A percentile compares a stretch with the other conserved stretches of the same genome.
Evolutionary conservation across 2,113 vertebrate species (phyloP).

Genomic region (Tenebrosternarchus preto): DNA sequence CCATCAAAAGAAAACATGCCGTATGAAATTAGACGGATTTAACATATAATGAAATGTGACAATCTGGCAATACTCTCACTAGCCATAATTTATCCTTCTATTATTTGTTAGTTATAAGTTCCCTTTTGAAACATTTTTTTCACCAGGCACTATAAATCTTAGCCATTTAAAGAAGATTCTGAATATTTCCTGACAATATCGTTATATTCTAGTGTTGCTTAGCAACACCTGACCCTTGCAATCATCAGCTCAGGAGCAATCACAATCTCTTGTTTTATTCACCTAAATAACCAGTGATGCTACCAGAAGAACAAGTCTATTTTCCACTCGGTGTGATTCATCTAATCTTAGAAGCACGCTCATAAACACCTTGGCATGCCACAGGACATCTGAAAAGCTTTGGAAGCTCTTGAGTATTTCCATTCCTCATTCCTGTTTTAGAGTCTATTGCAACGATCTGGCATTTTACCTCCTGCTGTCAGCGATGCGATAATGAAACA

Average conservation of each 20-base stretch:
- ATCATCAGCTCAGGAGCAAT: slow-evolving; percentile 19
- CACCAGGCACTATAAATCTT: not conserved
- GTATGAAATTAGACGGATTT: no score
- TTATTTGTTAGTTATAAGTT: not conserved
- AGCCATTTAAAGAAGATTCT: slow-evolving; percentile 1
- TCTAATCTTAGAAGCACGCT: not conserved
- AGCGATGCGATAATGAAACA: not conserved
- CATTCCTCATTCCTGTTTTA: not conserved
- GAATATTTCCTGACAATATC: slow-evolving; percentile 15
- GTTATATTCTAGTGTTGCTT: slow-evolving; percentile 29
- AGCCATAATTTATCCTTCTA: not conserved
- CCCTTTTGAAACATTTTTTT: not conserved
- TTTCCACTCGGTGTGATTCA: not conserved
- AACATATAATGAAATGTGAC: not conserved
- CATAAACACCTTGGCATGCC: not conserved
- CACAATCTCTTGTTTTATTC: slow-evolving; percentile 25
- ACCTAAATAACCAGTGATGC: slow-evolving; percentile 23
- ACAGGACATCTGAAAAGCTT: not conserved
- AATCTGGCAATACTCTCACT: no score
- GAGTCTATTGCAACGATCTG: not conserved
- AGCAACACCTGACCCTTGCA: slow-evolving; percentile 22
- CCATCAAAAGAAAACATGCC: no score
- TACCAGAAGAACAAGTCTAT: not conserved
- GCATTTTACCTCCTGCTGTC: not conserved
- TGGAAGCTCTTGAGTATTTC: not conserved